These are phyloP conservation scores for Alfaro cultratus DNA, from an alignment of 2,797 vertebrate species.

Conservation along the genomic window DNA sequence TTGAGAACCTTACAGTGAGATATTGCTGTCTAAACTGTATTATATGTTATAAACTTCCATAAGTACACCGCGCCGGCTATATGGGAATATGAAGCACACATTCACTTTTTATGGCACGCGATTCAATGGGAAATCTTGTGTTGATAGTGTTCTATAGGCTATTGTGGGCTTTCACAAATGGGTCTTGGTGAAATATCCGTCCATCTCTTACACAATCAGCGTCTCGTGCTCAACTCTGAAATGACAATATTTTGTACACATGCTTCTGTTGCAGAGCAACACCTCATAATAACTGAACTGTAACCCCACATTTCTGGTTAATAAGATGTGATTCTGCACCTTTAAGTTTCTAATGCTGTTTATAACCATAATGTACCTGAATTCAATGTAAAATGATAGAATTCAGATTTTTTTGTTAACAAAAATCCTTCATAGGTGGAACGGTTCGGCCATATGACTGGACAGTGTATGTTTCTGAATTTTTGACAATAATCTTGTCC, in stretches of 20 bases:
- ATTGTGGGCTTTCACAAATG: conserved; percentile 40
- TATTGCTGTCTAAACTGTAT: conserved; percentile 61
- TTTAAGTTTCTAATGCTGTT: conserved; percentile 32
- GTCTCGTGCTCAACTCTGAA: conserved; percentile 51
- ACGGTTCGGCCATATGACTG: conserved; percentile 6
- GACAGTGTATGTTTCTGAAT: neutral
- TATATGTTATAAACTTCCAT: conserved; percentile 58
- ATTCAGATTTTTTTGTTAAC: conserved; percentile 37
- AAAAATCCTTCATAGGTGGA: conserved; percentile 44
- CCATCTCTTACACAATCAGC: conserved; percentile 18
- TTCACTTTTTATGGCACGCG: conserved; percentile 53
- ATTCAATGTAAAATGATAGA: conserved; percentile 32
- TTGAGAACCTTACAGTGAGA: conserved; percentile 63
- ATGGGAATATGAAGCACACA: conserved; percentile 31
- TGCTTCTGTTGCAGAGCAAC: conserved; percentile 23
- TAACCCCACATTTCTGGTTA: conserved; percentile 48
- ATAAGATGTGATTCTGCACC: conserved; percentile 4
- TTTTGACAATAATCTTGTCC: conserved; percentile 35
- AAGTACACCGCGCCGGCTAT: conserved; percentile 47
- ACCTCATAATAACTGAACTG: conserved; percentile 52
- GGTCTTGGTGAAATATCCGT: conserved; percentile 38
- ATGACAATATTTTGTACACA: conserved; percentile 46
- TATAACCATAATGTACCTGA: conserved; percentile 40
- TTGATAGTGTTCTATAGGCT: conserved; percentile 47
- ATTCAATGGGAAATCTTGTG: conserved; percentile 56